Conservation (phyloP, 2,113 vertebrate species). For the Ahaetulla prasina region DNA sequence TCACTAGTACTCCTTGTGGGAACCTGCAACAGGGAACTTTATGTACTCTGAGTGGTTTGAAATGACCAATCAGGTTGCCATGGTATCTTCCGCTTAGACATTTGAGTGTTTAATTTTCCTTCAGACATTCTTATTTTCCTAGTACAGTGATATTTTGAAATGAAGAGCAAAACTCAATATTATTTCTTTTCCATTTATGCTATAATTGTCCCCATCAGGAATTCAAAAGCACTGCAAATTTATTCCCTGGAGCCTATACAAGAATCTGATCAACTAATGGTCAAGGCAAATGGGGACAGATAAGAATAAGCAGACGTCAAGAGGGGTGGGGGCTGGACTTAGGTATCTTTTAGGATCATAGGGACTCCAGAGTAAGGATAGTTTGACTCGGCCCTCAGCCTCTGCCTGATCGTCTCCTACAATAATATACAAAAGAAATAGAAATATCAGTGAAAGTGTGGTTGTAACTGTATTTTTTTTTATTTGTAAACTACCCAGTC, state of each 20-base stretch:
- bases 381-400: background rate
- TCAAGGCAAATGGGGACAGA: background rate
- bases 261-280: background rate
- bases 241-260: background rate
- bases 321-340: background rate
- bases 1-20: slow-evolving; percentile 44
- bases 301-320: background rate
- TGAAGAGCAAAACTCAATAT: background rate
- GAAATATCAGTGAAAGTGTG: background rate
- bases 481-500: too few species aligned
- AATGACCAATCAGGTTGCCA: background rate
- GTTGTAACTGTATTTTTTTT: background rate
- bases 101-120: background rate
- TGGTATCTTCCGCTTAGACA: slow-evolving; percentile 18
- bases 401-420: too few species aligned
- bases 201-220: background rate
- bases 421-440: background rate
- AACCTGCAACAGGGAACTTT: slow-evolving; percentile 48
- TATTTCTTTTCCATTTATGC: background rate
- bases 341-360: background rate
- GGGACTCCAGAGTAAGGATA: background rate
- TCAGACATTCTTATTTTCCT: slow-evolving; percentile 1
- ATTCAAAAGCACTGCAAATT: background rate
- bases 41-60: slow-evolving; percentile 48
- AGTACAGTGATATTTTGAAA: slow-evolving; percentile 8